These are phyloP conservation scores for Apeira syringaria DNA, from an alignment of 2,888 invertebrate genomes.

Conservation along the genomic window DNA sequence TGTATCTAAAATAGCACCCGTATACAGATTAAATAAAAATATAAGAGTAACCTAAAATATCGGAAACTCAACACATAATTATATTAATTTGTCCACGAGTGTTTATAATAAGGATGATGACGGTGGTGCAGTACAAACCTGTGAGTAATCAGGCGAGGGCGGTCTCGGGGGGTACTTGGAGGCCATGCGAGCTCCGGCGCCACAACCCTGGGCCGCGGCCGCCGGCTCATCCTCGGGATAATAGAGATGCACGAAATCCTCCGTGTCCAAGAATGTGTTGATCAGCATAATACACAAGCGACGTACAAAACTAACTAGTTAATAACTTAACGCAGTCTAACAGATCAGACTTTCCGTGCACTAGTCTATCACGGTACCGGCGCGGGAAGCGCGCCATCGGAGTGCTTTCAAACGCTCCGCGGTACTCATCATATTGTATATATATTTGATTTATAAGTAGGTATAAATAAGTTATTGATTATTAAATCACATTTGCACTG, in stretches of 20 bases:
- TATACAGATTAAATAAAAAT: too few relatives aligned
- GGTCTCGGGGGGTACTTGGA: conserved; percentile 72
- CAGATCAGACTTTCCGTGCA: conserved; percentile 65
- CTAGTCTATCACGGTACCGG: conserved; percentile 57
- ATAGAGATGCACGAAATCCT: conserved; percentile 80
- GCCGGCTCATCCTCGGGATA: conserved; percentile 77
- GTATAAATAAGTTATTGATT: conserved; percentile 65
- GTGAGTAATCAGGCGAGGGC: conserved; percentile 70
- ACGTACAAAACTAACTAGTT: conserved; percentile 63
- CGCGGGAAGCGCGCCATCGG: conserved; percentile 68
- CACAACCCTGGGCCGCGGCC: conserved; percentile 67
- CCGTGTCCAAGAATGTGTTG: conserved; percentile 80
- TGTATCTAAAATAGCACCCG: too few relatives aligned
- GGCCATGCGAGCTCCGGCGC: conserved; percentile 75
- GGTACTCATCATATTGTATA: conserved; percentile 44
- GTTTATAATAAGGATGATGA: neutral
- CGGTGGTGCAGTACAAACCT: conserved; percentile 62
- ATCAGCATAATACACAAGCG: conserved; percentile 80
- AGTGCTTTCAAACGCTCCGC: conserved; percentile 71
- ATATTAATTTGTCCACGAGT: too few relatives aligned
- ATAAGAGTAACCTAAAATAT: neutral
- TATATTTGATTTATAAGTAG: conserved; percentile 33
- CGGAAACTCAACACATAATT: neutral
- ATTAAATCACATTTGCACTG: conserved; percentile 75
- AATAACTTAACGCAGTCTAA: conserved; percentile 70